Evolutionary conservation across 1,140 invertebrate species (phyloP).

Genomic region (Drosophila erecta): DNA sequence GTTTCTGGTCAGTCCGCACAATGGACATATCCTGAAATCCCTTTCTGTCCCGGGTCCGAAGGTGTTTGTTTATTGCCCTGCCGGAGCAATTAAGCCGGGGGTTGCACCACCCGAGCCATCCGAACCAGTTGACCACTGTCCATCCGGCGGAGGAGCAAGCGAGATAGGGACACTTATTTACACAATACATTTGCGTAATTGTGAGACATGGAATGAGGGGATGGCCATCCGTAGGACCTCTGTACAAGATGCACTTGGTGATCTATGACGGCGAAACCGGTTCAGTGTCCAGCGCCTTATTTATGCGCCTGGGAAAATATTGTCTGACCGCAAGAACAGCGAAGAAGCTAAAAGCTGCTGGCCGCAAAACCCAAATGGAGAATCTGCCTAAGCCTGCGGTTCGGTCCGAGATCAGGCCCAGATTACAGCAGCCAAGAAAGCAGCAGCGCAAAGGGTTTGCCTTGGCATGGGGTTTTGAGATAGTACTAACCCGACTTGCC

Average conservation of each 20-base stretch:
- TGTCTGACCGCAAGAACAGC: slow-evolving; percentile 49
- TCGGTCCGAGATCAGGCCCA: slow-evolving; percentile 31
- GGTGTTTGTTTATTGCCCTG: slow-evolving; percentile 60
- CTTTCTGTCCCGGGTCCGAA: slow-evolving; percentile 39
- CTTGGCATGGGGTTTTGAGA: background rate
- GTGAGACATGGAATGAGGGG: slow-evolving; percentile 15
- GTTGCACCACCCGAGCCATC: slow-evolving; percentile 39
- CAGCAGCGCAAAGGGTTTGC: slow-evolving; percentile 1
- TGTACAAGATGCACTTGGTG: slow-evolving; percentile 41
- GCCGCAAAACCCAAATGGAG: slow-evolving; percentile 23
- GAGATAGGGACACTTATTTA: slow-evolving; percentile 50
- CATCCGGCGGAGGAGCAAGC: slow-evolving; percentile 21
- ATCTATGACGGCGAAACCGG: slow-evolving; percentile 51
- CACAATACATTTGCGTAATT: slow-evolving; percentile 67
- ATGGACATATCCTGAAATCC: slow-evolving; percentile 48
- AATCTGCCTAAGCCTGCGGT: slow-evolving; percentile 48
- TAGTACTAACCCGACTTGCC: slow-evolving; percentile 25
- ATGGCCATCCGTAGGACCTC: background rate
- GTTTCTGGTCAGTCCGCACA: slow-evolving; percentile 39
- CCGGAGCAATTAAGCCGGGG: slow-evolving; percentile 59
- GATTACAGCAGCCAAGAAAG: slow-evolving; percentile 47
- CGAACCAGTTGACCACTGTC: slow-evolving; percentile 60
- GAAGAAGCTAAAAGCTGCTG: slow-evolving; percentile 16
- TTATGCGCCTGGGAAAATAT: slow-evolving; percentile 67
- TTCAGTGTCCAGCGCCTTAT: slow-evolving; percentile 56